These are phyloP conservation scores for Apocheima hispidaria DNA, from an alignment of 2,888 invertebrate species.

Conservation along the genomic window DNA sequence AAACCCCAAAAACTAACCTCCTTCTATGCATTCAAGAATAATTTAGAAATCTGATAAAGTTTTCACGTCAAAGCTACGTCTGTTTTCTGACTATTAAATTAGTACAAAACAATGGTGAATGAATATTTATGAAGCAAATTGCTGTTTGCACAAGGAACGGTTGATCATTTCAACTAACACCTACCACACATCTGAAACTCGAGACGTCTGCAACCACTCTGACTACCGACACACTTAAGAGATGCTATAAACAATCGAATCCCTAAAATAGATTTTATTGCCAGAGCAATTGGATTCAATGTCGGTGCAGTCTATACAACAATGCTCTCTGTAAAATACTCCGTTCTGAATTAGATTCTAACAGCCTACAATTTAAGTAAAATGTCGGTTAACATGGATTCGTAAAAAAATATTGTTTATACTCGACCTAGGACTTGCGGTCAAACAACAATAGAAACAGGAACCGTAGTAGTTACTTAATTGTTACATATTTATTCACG, in stretches of 20 bases:
- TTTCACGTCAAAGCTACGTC: not conserved
- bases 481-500: conserved; percentile 39
- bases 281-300: conserved; percentile 78
- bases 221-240: conserved; percentile 69
- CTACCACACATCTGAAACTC: conserved; percentile 72
- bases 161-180: conserved; percentile 69
- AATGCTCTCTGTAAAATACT: conserved; percentile 62
- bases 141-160: conserved; percentile 63
- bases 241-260: conserved; percentile 74
- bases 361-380: conserved; percentile 55
- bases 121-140: conserved; percentile 46
- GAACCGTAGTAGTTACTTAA: conserved; percentile 54
- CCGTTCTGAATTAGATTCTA: conserved; percentile 62
- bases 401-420: conserved; percentile 53
- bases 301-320: conserved; percentile 65
- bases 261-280: conserved; percentile 79
- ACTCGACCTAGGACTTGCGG: conserved; percentile 62
- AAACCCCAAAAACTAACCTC: too few relatives aligned
- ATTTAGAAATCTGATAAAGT: not conserved
- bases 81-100: not conserved
- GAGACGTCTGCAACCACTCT: conserved; percentile 74
- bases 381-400: conserved; percentile 53
- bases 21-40: too few relatives aligned
- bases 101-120: conserved; percentile 21
- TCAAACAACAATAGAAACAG: conserved; percentile 59